phyloP scores from a whole-genome alignment of 1,140 invertebrate species.

The Eumeta japonica region DNA sequence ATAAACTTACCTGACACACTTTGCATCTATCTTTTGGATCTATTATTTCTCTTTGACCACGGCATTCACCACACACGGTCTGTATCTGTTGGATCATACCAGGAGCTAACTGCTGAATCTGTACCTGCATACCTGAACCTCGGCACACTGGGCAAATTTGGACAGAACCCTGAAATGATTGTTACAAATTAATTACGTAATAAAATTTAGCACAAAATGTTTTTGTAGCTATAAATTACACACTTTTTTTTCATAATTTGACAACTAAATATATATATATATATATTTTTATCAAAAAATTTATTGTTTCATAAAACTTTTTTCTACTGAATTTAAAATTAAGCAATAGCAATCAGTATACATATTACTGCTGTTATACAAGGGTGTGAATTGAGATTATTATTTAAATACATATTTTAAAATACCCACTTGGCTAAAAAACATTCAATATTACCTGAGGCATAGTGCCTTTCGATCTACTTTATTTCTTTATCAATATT shows the following conservation, averaged over 20 bases:
- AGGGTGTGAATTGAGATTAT: too few relatives aligned
- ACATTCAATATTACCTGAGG: too few relatives aligned
- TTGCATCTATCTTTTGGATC: constrained; percentile 91
- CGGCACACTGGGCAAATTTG: constrained; percentile 85
- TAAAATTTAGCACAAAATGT: not conserved
- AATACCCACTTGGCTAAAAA: too few relatives aligned
- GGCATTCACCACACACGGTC: constrained; percentile 82
- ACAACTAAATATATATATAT: too few relatives aligned
- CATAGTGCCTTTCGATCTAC: too few relatives aligned
- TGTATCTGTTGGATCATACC: constrained; percentile 98
- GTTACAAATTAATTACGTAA: not conserved
- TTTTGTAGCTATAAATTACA: not conserved
- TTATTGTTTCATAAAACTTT: too few relatives aligned
- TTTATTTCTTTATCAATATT: too few relatives aligned
- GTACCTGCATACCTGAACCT: constrained; percentile 88
- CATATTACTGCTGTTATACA: constrained; percentile 3
- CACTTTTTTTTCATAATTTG: not conserved
- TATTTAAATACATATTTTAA: too few relatives aligned
- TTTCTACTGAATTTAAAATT: not conserved
- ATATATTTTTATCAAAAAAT: too few relatives aligned
- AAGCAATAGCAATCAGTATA: constrained; percentile 3
- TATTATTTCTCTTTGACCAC: constrained; percentile 84
- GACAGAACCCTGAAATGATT: constrained; percentile 68
- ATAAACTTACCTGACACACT: constrained; percentile 67
- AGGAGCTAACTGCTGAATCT: constrained; percentile 89